A percentile compares a stretch with the other conserved stretches of the same genome.
Conservation (phyloP, 2,113 vertebrate species). For the Apodemus speciosus region DNA sequence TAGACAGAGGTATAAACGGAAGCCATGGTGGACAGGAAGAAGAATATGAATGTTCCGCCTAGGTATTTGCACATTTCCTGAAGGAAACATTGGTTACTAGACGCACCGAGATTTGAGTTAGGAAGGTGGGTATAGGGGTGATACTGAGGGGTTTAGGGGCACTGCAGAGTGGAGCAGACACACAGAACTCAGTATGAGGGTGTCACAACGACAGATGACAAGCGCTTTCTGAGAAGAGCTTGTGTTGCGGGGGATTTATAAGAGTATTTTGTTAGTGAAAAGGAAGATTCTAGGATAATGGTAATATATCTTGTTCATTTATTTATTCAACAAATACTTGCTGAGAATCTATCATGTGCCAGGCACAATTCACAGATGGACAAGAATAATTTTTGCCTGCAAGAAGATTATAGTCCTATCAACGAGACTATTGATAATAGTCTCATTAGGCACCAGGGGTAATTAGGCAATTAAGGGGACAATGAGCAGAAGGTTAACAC, state of each 20-base stretch:
- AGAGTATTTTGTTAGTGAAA: neutral
- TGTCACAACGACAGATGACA: neutral
- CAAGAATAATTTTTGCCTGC: neutral
- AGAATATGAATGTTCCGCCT: neutral
- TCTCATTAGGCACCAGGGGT: neutral
- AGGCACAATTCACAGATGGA: neutral
- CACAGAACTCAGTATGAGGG: neutral
- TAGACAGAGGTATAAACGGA: fast-evolving
- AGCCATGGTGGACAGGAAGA: neutral
- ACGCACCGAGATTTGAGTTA: constrained; percentile 9
- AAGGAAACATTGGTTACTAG: neutral
- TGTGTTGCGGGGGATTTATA: neutral
- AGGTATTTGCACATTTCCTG: neutral
- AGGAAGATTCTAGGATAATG: constrained; percentile 17
- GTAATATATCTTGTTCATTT: constrained; percentile 6
- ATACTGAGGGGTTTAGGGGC: neutral
- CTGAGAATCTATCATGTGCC: neutral
- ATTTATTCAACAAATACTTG: neutral
- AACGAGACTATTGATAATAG: neutral
- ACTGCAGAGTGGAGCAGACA: neutral
- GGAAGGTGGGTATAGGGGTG: neutral
- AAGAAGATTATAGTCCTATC: neutral
- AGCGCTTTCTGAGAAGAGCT: neutral
- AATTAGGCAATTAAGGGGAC: neutral
- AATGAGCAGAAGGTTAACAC: neutral